phyloP scores from a whole-genome alignment of 23 tunicate species.

The Trididemnum clinides region DNA sequence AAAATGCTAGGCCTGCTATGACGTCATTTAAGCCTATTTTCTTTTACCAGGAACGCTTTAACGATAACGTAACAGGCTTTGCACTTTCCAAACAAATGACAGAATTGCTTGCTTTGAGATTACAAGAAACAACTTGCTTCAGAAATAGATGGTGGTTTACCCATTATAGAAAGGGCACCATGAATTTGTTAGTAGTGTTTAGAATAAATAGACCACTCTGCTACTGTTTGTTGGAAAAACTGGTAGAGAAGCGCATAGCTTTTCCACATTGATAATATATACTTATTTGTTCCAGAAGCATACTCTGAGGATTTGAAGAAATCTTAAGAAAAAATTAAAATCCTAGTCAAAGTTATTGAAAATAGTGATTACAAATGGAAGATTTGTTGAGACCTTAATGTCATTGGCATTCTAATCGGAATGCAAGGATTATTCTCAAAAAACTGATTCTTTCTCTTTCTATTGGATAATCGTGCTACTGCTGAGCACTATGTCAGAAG shows the following conservation, averaged over 20 bases:
- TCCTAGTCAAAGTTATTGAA: too few species aligned
- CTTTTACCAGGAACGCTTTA: not conserved
- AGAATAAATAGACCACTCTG: not conserved
- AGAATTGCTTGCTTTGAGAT: not conserved
- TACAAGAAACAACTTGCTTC: not conserved
- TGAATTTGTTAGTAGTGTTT: too few species aligned
- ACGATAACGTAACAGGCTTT: not conserved
- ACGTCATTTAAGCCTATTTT: not conserved
- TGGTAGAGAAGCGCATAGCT: not conserved
- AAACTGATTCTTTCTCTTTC: not conserved
- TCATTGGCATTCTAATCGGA: not conserved
- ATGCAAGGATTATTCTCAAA: constrained; percentile 1
- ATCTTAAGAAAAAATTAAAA: too few species aligned
- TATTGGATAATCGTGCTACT: not conserved
- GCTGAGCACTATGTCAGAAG: not conserved
- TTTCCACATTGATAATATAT: not conserved
- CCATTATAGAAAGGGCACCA: not conserved
- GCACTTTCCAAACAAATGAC: not conserved
- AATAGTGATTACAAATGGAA: too few species aligned
- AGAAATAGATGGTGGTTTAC: too few species aligned
- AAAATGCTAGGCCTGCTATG: too few species aligned
- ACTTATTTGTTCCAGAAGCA: not conserved
- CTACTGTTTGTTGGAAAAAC: not conserved
- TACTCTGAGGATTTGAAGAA: too few species aligned
- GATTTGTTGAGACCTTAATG: too few species aligned